Percentiles rank a stretch among this genome's conserved stretches.
Conservation (phyloP, 2,797 vertebrate genomes). For the Paguma larvata region DNA sequence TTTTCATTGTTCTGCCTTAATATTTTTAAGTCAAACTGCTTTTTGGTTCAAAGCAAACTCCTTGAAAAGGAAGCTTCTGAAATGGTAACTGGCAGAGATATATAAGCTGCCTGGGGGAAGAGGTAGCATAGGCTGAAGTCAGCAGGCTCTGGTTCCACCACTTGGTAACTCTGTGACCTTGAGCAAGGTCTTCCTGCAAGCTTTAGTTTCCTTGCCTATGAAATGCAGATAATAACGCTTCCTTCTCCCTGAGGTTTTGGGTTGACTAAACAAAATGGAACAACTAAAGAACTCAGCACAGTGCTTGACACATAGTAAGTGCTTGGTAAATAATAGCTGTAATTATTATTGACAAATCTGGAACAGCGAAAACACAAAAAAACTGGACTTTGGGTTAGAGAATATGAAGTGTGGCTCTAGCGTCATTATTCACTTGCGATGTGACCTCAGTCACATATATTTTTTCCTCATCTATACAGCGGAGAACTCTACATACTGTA, state of each 20-base stretch:
- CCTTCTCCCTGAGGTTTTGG: not conserved
- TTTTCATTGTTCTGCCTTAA: not conserved
- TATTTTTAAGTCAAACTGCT: slow-evolving; percentile 32
- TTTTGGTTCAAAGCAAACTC: not conserved
- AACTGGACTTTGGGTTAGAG: not conserved
- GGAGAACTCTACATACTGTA: not conserved
- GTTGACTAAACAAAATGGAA: not conserved
- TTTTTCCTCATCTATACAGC: not conserved
- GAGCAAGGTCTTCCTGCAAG: not conserved
- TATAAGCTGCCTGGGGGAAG: not conserved
- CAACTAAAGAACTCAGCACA: not conserved
- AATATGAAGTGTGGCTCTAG: not conserved
- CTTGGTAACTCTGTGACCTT: not conserved
- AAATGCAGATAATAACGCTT: not conserved
- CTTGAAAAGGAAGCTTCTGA: not conserved
- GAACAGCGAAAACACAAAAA: not conserved
- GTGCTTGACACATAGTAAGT: not conserved
- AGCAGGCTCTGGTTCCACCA: no score
- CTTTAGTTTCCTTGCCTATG: not conserved
- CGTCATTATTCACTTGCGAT: not conserved
- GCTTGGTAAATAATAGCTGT: not conserved
- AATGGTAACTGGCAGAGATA: not conserved
- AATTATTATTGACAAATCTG: not conserved
- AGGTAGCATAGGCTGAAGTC: not conserved
- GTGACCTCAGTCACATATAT: not conserved